Evolutionary conservation across 2,888 invertebrate genomes (phyloP).

Genomic region (Drosophila falleni): DNA sequence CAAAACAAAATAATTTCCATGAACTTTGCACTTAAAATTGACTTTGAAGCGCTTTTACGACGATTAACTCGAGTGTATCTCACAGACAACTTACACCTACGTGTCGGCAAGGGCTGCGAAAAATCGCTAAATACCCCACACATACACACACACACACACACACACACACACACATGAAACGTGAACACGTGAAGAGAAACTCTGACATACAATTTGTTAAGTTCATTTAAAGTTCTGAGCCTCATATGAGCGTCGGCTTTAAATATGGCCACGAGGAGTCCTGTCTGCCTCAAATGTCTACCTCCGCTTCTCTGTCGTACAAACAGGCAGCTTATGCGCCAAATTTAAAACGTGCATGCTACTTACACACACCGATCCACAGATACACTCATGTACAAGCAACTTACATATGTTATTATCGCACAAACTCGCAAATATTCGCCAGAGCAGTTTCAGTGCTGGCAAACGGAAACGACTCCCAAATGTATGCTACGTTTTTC

Average conservation of each 20-base stretch:
- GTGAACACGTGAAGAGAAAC: constrained; percentile 1
- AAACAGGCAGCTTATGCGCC: constrained; percentile 64
- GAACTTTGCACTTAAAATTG: constrained; percentile 71
- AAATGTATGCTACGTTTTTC: constrained; percentile 76
- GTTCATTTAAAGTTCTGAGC: constrained; percentile 73
- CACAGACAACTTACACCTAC: constrained; percentile 34
- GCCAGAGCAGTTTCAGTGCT: constrained; percentile 48
- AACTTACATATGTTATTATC: constrained; percentile 82
- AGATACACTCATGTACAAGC: constrained; percentile 45
- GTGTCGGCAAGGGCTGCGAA: constrained; percentile 2
- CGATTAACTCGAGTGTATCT: constrained; percentile 73
- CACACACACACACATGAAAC: constrained; percentile 9
- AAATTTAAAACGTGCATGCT: constrained; percentile 67
- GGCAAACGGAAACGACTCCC: constrained; percentile 65
- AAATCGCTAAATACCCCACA: constrained; percentile 25
- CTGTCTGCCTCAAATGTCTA: background rate
- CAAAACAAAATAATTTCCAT: constrained; percentile 47
- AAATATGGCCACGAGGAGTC: constrained; percentile 39
- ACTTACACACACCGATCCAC: constrained; percentile 25
- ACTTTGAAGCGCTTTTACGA: constrained; percentile 68
- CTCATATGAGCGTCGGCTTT: constrained; percentile 54
- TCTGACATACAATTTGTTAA: constrained; percentile 51
- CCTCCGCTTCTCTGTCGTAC: constrained; percentile 6
- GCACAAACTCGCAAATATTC: constrained; percentile 81
- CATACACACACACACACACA: constrained; percentile 12